Evolutionary conservation across 2,797 vertebrate genomes (phyloP), one percentile per base, ranked within the genome.

Genomic region (Esox masquinongy): DNA sequence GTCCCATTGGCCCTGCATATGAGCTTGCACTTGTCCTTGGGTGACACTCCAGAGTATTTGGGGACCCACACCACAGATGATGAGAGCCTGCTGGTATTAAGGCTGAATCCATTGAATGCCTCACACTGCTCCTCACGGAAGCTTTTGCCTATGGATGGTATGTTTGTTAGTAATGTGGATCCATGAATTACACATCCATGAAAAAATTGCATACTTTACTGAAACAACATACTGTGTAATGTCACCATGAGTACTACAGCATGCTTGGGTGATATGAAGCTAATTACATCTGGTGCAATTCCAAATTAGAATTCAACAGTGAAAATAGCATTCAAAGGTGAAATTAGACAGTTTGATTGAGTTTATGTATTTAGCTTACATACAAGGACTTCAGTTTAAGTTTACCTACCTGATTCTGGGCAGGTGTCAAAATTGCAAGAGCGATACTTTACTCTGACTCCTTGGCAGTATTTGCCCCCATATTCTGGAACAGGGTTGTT

Each of bases 71-170:
- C 94, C 77, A 99, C 92, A 0, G 96, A 92, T 0, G 96, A 92
- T 0, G 95, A 95, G 74, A 99, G 94, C 53, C 96, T 92, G 91
- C 97, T 99, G 77, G 96, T 97, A 91, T 96, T 98, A 64, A 98
- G 93, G 79, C 96, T 97, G 73, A 97, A 92, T 72, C 98, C 97
- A 0, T 99, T 99, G 92, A 96, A 99, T 0, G 94, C 93, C 72
- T 98, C 97, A 11, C 97, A 99, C 80, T 99, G 98, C 72, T 99
- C 96, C 77, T 98, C 96, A 0, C 98, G 95, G 92, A 96, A 99
- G 83, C 96, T 97, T 88, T 97, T 97, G 39, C 94, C 97, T n/a
- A 91, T 9, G 74, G 50, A 79, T 4, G 4, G 34, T 64, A 39
- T 22, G 73, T 29, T 67, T 34, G 16, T 67, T 67, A 67, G 64